A percentile compares a stretch with the other conserved stretches of the same genome.
These are phyloP conservation scores for Rhopalosiphum padi DNA, from an alignment of 1,140 invertebrate genomes.

Conservation along the genomic window DNA sequence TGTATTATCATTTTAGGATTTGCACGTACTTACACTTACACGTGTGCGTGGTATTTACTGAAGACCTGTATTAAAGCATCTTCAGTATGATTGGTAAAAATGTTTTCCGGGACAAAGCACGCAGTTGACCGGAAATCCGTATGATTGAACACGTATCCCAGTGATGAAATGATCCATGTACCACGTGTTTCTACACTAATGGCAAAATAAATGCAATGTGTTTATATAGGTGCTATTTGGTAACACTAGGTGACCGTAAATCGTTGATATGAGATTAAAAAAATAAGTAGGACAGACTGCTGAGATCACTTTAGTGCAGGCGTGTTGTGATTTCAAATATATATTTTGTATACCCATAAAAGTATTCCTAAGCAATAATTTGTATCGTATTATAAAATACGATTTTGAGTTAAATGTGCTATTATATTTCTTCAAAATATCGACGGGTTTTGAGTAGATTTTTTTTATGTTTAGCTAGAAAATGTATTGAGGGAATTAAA, in stretches of 20 bases:
- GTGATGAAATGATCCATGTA: background rate
- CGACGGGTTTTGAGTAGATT: background rate
- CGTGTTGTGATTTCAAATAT: background rate
- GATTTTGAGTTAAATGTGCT: background rate
- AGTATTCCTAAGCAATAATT: too few relatives aligned
- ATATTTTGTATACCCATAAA: background rate
- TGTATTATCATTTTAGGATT: background rate
- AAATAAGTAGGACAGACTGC: background rate
- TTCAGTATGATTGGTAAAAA: background rate
- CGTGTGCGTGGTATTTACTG: background rate
- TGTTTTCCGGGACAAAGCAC: background rate
- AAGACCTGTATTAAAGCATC: background rate
- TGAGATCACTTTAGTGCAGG: background rate
- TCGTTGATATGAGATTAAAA: background rate
- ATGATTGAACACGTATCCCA: background rate
- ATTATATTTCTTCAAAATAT: background rate
- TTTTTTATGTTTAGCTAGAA: background rate
- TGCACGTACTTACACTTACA: background rate
- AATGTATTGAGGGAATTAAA: background rate
- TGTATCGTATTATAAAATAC: background rate
- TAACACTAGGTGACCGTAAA: background rate
- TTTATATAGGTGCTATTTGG: background rate
- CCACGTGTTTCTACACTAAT: background rate
- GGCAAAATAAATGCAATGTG: background rate
- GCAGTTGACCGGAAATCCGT: background rate